Base-by-base conservation (phyloP, 2,113 vertebrate species). In the Lepisosteus oculatus region DNA sequence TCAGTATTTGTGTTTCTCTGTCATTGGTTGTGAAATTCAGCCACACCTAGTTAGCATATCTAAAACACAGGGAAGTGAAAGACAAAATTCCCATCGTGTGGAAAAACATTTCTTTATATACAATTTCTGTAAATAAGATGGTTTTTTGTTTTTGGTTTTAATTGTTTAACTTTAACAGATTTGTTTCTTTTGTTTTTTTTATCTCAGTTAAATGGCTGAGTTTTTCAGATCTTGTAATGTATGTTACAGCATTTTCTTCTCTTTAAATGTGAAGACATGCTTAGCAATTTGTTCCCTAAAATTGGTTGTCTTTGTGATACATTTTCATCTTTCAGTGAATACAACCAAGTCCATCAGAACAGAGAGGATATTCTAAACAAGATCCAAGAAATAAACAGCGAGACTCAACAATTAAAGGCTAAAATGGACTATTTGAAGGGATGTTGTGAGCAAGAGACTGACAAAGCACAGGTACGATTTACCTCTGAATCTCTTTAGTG, bases 291-390 rank as follows among this genome's bases (percentile, higher is more conserved):
- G 14, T 43, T 62, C 55, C 55, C 47, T 15, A 47, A 57, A 43
- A n/a, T 29, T 51, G n/a, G 12, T 8, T 72, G 62, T 62, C 14
- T 3, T 29, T 67, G 3, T 43, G 5, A 4, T 68, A 17, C 2
- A 4, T 29, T 17, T 14, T 73, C 29, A 29, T 29, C 57, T 8
- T 72, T 0, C 76, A 93, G 91, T 62, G 78, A 90, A 72, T 93
- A 82, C 63, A 81, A 90, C 77, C 84, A 90, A 67, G 85, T 91
- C 63, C 85, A 89, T 8, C 84, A 89, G 65, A 93, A 92, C 68
- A 84, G 88, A 0, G 88, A 92, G 62, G 87, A 91, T 63, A 85
- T 89, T 72, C 90, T 84, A 0, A 85, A 88, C 14, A 79, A 79
- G 67, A 90, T 92, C 62, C 77, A 88, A n/a, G 84, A 84, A 72